These are phyloP conservation scores for Megalurothrips usitatus DNA, from an alignment of 2,888 invertebrate species.

Conservation along the genomic window DNA sequence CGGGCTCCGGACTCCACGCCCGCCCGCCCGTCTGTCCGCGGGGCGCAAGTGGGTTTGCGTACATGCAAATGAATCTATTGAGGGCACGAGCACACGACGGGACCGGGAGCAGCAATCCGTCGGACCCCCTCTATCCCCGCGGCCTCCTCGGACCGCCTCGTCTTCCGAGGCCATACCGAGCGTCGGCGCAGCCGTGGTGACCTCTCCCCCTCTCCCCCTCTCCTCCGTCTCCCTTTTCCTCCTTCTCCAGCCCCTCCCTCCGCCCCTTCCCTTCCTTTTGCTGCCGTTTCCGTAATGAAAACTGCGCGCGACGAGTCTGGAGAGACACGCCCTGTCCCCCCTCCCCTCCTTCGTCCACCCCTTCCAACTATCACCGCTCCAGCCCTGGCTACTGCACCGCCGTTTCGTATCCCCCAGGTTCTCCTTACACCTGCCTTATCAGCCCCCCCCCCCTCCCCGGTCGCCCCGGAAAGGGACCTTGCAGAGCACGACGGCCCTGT, in stretches of 20 bases:
- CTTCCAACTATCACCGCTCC: neutral
- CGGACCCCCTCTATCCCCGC: too few species aligned
- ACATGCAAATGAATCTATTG: constrained; percentile 8
- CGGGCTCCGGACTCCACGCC: too few species aligned
- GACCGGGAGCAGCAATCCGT: too few species aligned
- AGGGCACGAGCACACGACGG: neutral
- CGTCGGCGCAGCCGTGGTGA: too few species aligned
- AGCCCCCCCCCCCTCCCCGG: neutral
- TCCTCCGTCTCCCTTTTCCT: neutral
- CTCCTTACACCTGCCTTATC: constrained; percentile 16
- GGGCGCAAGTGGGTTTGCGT: neutral
- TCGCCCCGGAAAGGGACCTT: neutral
- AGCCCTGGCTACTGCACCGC: neutral
- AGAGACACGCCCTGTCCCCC: neutral
- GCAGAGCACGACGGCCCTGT: neutral
- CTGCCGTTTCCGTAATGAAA: constrained; percentile 2
- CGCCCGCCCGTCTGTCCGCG: neutral
- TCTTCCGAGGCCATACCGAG: too few species aligned
- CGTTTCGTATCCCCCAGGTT: constrained; percentile 11
- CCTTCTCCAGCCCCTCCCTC: neutral
- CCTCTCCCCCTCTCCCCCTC: too few species aligned
- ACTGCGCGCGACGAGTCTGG: constrained; percentile 10
- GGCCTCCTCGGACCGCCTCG: too few species aligned
- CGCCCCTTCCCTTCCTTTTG: neutral
- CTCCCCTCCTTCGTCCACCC: neutral